Conservation (phyloP, 2,888 invertebrate genomes). For the Dynastes maya region DNA sequence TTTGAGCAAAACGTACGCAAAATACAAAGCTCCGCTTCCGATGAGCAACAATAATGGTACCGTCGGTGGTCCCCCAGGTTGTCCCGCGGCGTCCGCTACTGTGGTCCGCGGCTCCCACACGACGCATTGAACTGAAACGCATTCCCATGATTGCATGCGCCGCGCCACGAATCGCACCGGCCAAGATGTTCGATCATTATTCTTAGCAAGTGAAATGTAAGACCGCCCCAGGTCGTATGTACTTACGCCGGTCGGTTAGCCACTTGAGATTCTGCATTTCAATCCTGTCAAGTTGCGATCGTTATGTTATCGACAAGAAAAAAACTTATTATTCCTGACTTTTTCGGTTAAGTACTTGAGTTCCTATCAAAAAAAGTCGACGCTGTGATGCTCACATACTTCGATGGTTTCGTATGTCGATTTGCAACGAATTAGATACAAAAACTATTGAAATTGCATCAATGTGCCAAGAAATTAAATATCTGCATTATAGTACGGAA, state of each 20-base stretch:
- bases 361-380: neutral
- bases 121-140: conserved; percentile 61
- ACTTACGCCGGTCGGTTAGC: neutral
- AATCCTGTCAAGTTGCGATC: neutral
- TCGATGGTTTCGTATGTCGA: neutral
- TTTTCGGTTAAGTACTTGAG: conserved; percentile 11
- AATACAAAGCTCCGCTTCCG: conserved; percentile 46
- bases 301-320: neutral
- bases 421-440: no score
- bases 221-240: conserved; percentile 13
- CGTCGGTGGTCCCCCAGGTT: conserved; percentile 57
- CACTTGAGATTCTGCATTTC: conserved; percentile 27
- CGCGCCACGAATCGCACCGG: conserved; percentile 5
- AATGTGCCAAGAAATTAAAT: neutral
- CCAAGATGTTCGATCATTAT: conserved; percentile 46
- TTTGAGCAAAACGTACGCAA: conserved; percentile 45
- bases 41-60: conserved; percentile 57
- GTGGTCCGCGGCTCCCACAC: conserved; percentile 64
- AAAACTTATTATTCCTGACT: conserved; percentile 10
- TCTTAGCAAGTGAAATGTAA: conserved; percentile 44
- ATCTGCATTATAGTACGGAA: no score
- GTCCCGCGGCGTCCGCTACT: conserved; percentile 57
- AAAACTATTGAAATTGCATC: no score
- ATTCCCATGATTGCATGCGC: conserved; percentile 51
- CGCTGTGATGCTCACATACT: neutral